Base-by-base conservation (phyloP, 2,113 vertebrate genomes). In the Eptesicus fuscus region DNA sequence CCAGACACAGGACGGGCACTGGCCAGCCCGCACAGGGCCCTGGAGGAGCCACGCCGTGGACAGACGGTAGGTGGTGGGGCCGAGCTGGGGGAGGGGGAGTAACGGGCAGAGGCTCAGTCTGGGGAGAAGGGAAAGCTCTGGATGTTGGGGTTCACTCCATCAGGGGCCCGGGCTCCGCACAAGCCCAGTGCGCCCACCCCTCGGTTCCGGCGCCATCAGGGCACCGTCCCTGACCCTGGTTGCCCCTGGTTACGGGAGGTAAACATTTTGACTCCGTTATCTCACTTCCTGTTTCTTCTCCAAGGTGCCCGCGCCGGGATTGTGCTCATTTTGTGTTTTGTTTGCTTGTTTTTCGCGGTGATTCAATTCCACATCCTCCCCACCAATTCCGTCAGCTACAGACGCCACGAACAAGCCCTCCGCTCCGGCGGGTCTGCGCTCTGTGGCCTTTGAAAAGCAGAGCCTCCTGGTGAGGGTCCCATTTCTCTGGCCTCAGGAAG, bases 371-470 rank as follows among this genome's bases (percentile, higher is more conserved):
- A 11, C 14, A 10, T 5, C 17, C 30, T 25, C 40, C 65, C 2
- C 40, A 28, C 22, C 71, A 37, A 11, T 18, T n/a, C 71, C 9
- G 13, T 17, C 9, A 8, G 13, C 1, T 9, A 51, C 47, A 22
- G 1, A 13, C 0, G 12, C 10, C 7, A 1, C 14, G 1, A 73
- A 51, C 22, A 10, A 18, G 6, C 6, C 25, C 2, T 22, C 32
- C 4, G 1, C 23, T 20, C 73, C 1, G 7, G 20, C 56, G 9
- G 13, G 7, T 23, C 82, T 2, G 22, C 17, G 2, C 28, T 8
- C 30, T 20, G 2, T 4, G 7, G 18, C 47, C 73, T 65, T 30
- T 12, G 22, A 1, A 25, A 9, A 22, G 23, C 56, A 49, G 53
- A 7, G 22, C 32, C 23, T 35, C n/a, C 56, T 2, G 22, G 32